Conservation (phyloP, 2,113 vertebrate genomes). For the Lepus europaeus region DNA sequence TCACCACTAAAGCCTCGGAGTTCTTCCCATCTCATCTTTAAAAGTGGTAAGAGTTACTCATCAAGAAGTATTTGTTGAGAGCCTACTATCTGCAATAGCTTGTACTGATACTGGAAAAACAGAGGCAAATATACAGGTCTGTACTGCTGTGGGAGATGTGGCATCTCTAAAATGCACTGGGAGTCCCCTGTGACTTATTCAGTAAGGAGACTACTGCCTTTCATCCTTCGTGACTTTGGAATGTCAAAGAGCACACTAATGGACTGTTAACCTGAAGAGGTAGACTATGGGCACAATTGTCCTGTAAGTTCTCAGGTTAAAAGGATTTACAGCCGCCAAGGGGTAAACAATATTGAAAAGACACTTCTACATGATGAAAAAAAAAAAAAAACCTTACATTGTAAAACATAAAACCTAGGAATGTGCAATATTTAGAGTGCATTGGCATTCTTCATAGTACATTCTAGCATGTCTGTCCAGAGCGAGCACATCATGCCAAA, state of each 20-base stretch:
- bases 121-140: background rate
- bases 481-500: background rate
- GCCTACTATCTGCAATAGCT: background rate
- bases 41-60: background rate
- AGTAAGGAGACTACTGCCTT: background rate
- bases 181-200: background rate
- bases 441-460: background rate
- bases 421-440: background rate
- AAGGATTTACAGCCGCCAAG: background rate
- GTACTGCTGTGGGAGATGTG: background rate
- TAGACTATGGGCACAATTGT: background rate
- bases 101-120: background rate
- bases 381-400: background rate
- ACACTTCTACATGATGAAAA: background rate
- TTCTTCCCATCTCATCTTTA: background rate
- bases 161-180: background rate
- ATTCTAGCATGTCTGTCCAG: background rate
- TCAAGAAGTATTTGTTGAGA: background rate
- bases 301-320: background rate
- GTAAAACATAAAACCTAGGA: background rate
- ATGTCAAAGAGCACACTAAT: background rate
- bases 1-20: background rate
- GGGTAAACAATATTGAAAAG: background rate
- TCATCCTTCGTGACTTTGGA: background rate
- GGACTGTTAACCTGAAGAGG: background rate